phyloP scores from a whole-genome alignment of 2,797 vertebrate genomes.

The Malacoraja senta region DNA sequence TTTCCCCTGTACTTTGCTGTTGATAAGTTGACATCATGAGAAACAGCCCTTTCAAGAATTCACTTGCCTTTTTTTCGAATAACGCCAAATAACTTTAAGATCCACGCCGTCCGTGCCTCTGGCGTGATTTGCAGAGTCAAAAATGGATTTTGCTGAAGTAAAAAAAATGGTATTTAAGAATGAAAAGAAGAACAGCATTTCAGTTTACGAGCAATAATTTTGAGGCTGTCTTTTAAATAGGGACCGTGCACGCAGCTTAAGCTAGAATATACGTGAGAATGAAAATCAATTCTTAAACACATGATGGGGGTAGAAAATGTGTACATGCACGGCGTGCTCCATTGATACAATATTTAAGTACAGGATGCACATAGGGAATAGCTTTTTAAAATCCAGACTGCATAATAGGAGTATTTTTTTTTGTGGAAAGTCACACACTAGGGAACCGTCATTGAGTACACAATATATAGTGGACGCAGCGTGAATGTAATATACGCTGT shows the following conservation, averaged over 20 bases:
- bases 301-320: background rate
- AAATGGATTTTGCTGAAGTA: background rate
- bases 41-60: background rate
- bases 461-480: background rate
- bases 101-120: background rate
- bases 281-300: background rate
- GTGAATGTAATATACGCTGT: background rate
- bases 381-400: background rate
- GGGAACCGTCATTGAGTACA: background rate
- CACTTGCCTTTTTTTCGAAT: background rate
- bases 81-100: background rate
- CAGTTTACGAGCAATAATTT: background rate
- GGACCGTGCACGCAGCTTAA: no score
- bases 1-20: background rate
- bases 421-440: background rate
- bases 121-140: background rate
- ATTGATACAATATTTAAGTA: background rate
- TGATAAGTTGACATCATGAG: background rate
- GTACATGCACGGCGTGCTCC: background rate
- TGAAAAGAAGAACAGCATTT: background rate
- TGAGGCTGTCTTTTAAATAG: background rate
- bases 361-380: background rate
- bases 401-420: slow-evolving; percentile 2
- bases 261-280: background rate
- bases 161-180: background rate